These are phyloP conservation scores for Cryptomyrus ogoouensis DNA, from an alignment of 2,113 vertebrate species.

Conservation along the genomic window DNA sequence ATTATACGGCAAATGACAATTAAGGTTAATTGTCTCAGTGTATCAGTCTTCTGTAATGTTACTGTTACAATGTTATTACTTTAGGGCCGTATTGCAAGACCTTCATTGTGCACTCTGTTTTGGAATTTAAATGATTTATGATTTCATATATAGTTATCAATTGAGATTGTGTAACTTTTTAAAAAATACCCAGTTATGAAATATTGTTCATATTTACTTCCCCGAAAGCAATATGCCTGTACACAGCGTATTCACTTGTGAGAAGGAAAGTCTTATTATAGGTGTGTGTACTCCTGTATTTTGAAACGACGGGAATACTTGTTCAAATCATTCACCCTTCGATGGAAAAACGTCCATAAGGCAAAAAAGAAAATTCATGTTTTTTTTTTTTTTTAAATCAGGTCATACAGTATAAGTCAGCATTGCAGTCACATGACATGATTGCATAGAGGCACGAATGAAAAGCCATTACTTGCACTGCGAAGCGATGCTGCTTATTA, in stretches of 20 bases:
- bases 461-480: conserved; percentile 62
- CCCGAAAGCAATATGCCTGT: background rate
- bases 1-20: background rate
- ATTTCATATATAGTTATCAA: background rate
- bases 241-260: background rate
- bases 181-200: background rate
- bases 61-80: conserved; percentile 1
- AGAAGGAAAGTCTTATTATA: background rate
- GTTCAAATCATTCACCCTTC: background rate
- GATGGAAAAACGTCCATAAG: conserved; percentile 14
- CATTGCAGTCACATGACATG: conserved; percentile 37
- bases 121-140: background rate
- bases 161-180: conserved; percentile 12
- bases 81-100: background rate
- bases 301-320: background rate
- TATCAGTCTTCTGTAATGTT: conserved; percentile 10
- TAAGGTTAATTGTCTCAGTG: background rate
- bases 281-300: background rate
- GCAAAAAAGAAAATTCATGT: background rate
- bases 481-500: conserved; percentile 46
- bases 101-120: conserved; percentile 17
- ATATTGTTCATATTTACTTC: background rate
- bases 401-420: conserved; percentile 37
- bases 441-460: conserved; percentile 31
- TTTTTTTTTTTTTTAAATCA: background rate